Conservation (phyloP, 2,113 vertebrate species). For the Pollachius pollachius region DNA sequence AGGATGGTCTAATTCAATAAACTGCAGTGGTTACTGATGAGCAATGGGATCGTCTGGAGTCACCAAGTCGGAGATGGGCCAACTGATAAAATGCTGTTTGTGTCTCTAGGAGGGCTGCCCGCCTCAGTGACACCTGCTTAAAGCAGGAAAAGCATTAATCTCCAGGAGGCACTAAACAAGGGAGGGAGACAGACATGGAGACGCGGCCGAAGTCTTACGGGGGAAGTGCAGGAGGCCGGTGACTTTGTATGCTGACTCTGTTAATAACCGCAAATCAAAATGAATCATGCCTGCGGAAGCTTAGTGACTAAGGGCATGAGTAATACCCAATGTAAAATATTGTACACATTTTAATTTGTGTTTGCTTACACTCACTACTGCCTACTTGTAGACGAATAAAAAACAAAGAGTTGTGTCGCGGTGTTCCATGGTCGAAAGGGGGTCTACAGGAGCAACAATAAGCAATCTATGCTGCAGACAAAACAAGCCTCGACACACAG, state of each 20-base stretch:
- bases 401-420: conserved; percentile 27
- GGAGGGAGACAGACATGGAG: conserved; percentile 59
- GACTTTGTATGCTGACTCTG: conserved; percentile 50
- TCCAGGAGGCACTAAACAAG: conserved; percentile 67
- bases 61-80: conserved; percentile 70
- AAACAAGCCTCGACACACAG: conserved; percentile 61
- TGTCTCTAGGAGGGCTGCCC: conserved; percentile 64
- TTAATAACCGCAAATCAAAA: conserved; percentile 64
- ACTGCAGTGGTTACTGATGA: conserved; percentile 74
- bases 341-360: conserved; percentile 14
- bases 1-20: conserved; percentile 80
- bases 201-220: conserved; percentile 39
- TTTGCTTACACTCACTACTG: conserved; percentile 11
- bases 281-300: conserved; percentile 34
- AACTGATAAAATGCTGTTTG: conserved; percentile 70
- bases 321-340: conserved; percentile 15
- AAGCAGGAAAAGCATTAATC: conserved; percentile 73
- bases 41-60: conserved; percentile 78
- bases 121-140: conserved; percentile 77
- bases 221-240: conserved; percentile 53
- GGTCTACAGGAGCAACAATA: conserved; percentile 52
- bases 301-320: conserved; percentile 27
- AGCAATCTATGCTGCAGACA: conserved; percentile 52
- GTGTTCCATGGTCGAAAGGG: conserved; percentile 40
- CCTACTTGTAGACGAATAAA: not conserved